Evolutionary conservation across 2,113 vertebrate species (phyloP).

Genomic region (Odocoileus virginianus): DNA sequence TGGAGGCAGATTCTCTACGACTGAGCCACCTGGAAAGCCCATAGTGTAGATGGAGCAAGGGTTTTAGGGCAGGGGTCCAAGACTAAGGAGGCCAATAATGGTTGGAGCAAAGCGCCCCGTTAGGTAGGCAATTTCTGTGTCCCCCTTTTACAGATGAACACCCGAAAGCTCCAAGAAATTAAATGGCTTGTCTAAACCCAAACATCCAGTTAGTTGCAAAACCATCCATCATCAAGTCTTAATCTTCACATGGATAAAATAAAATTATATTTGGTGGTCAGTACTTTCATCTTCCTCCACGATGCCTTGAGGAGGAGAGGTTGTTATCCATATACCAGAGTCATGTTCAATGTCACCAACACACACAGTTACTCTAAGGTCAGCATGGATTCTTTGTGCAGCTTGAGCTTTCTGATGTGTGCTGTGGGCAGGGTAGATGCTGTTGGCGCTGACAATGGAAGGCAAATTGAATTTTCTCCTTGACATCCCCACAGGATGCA

Average conservation of each 20-base stretch:
- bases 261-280: background rate
- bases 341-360: background rate
- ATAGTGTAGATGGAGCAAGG: background rate
- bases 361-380: background rate
- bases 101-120: background rate
- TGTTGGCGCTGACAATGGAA: background rate
- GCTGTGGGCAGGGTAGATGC: background rate
- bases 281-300: background rate
- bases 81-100: background rate
- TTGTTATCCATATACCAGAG: background rate
- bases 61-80: background rate
- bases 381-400: background rate
- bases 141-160: background rate
- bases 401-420: background rate
- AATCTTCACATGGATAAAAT: background rate
- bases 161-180: background rate
- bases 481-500: background rate
- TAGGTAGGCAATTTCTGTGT: background rate
- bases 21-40: background rate
- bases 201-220: background rate
- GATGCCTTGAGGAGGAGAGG: background rate
- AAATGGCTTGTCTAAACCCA: background rate
- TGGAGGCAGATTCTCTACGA: background rate
- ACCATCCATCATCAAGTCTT: background rate
- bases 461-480: conserved; percentile 28